phyloP scores from a whole-genome alignment of 2,113 vertebrate species.

The Tupaia chinensis region DNA sequence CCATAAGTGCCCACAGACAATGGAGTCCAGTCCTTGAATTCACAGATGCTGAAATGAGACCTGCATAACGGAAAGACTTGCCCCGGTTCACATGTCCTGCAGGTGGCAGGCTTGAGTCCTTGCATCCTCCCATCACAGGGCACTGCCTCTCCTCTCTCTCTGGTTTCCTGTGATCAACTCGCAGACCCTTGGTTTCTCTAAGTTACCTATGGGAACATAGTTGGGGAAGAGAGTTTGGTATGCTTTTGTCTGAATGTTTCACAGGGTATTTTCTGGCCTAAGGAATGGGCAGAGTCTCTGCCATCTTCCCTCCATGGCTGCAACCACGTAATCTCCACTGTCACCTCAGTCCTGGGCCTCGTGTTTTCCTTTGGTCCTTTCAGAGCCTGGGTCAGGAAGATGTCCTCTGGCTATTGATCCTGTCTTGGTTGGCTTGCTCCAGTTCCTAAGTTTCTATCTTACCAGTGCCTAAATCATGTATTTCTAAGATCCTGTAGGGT shows the following conservation, averaged over 20 bases:
- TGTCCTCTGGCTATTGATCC: background rate
- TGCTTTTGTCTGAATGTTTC: background rate
- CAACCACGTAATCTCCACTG: background rate
- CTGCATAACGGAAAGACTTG: constrained; percentile 1
- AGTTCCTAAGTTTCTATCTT: background rate
- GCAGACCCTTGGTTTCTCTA: background rate
- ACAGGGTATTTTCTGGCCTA: background rate
- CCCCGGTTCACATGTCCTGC: background rate
- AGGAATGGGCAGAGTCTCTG: background rate
- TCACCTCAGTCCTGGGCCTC: background rate
- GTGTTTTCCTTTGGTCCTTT: background rate
- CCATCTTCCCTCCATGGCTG: background rate
- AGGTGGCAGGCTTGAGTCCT: background rate
- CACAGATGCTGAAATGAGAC: background rate
- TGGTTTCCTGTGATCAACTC: background rate
- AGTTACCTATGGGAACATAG: background rate
- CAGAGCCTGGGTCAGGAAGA: background rate
- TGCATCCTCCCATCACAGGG: background rate
- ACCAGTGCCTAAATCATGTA: background rate
- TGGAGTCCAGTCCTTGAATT: background rate
- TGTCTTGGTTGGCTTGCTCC: background rate
- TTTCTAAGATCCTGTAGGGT: background rate
- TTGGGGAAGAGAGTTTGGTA: background rate
- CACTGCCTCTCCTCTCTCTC: background rate
- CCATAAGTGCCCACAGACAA: background rate